Evolutionary conservation across 2,888 invertebrate species (phyloP).

Genomic region (Drosophila greeni): DNA sequence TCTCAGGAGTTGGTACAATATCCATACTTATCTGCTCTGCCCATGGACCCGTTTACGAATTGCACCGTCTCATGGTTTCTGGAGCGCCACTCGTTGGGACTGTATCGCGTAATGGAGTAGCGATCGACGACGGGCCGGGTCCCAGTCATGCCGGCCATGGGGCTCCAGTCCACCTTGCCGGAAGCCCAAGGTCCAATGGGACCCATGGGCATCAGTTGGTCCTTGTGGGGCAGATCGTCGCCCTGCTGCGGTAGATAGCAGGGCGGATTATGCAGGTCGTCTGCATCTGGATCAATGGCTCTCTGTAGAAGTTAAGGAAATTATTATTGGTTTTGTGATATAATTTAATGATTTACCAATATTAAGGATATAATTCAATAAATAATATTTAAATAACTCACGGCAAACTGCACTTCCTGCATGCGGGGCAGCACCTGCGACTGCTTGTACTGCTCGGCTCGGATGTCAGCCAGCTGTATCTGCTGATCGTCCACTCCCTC

Average conservation of each 20-base stretch:
- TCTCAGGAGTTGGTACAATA: neutral
- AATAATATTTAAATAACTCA: slow-evolving; percentile 28
- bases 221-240: slow-evolving; percentile 79
- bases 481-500: slow-evolving; percentile 55
- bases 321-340: neutral
- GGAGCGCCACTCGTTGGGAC: slow-evolving; percentile 86
- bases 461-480: slow-evolving; percentile 54
- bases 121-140: slow-evolving; percentile 87
- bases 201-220: slow-evolving; percentile 79
- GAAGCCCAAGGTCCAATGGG: slow-evolving; percentile 84
- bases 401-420: slow-evolving; percentile 58
- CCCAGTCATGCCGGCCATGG: slow-evolving; percentile 84
- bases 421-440: slow-evolving; percentile 40
- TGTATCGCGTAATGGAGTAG: slow-evolving; percentile 86
- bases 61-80: slow-evolving; percentile 81
- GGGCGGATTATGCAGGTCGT: slow-evolving; percentile 76
- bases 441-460: slow-evolving; percentile 39
- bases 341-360: too few species aligned
- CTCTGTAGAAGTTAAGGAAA: slow-evolving; percentile 38
- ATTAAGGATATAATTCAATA: neutral
- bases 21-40: slow-evolving; percentile 80
- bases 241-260: slow-evolving; percentile 82
- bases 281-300: slow-evolving; percentile 62
- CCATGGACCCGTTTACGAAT: slow-evolving; percentile 78
- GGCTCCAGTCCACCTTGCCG: slow-evolving; percentile 87